A percentile compares a stretch with the other conserved stretches of the same genome.
Conservation (phyloP, 2,797 vertebrate species). For the Fratercula arctica region DNA sequence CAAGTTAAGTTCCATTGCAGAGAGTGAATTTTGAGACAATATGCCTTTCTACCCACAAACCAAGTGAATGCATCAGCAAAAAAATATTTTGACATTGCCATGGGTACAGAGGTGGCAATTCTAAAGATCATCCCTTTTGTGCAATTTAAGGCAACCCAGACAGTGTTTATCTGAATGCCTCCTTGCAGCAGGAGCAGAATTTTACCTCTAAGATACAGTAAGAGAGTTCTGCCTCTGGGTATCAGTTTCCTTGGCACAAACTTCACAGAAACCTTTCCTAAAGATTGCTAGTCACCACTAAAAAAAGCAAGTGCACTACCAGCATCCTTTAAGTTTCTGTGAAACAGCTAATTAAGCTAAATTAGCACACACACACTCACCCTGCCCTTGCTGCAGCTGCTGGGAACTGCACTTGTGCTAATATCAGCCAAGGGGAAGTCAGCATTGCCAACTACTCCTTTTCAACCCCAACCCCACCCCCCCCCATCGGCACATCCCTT, state of each 20-base stretch:
- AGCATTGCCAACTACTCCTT: not conserved
- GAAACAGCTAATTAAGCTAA: not conserved
- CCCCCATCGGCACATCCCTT: not conserved
- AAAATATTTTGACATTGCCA: not conserved
- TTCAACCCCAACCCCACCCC: not conserved
- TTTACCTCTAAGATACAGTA: not conserved
- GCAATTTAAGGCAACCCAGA: not conserved
- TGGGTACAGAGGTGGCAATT: not conserved
- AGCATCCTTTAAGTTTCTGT: not conserved
- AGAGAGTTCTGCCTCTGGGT: not conserved
- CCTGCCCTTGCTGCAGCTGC: not conserved
- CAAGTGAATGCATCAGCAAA: not conserved
- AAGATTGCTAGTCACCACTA: not conserved
- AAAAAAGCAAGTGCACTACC: not conserved
- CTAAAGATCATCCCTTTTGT: not conserved
- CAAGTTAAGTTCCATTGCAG: not conserved
- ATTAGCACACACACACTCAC: not conserved
- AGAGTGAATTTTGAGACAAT: not conserved
- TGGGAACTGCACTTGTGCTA: not conserved
- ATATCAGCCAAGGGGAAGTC: not conserved
- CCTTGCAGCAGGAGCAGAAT: not conserved
- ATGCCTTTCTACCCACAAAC: not conserved
- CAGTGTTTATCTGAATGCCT: not conserved
- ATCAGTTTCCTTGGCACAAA: not conserved
- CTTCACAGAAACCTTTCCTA: not conserved